A percentile compares a stretch with the other conserved stretches of the same genome.
Conservation (phyloP, 2,113 vertebrate species). For the Sinocyclocheilus rhinocerous region DNA sequence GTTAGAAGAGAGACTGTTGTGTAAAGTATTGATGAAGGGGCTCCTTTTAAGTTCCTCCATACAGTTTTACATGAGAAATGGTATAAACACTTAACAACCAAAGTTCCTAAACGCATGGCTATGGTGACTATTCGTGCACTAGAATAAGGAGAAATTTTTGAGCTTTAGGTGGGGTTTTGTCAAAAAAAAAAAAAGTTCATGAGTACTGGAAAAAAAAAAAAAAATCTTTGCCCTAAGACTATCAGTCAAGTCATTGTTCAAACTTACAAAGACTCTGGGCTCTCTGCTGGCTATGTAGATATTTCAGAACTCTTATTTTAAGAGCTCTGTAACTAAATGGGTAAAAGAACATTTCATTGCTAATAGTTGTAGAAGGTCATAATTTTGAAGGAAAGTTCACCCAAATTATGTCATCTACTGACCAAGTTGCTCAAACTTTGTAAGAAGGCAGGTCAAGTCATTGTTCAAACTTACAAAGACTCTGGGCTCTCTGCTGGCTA, state of each 20-base stretch:
- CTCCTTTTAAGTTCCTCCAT: background rate
- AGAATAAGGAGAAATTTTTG: background rate
- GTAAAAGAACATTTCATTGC: background rate
- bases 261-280: background rate
- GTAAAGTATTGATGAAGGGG: background rate
- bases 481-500: background rate
- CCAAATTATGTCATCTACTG: background rate
- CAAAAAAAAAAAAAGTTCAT: too few species aligned
- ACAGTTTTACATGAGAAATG: background rate
- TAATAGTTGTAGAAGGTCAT: background rate
- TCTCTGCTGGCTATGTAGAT: background rate
- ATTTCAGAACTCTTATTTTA: background rate
- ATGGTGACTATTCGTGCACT: background rate
- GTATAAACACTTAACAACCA: background rate
- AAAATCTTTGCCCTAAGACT: background rate
- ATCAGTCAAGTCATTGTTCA: background rate
- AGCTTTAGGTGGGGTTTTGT: background rate
- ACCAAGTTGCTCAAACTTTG: background rate
- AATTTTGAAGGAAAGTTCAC: background rate
- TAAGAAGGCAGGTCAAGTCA: background rate
- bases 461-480: too few species aligned
- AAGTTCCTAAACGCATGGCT: background rate
- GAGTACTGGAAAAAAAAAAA: background rate
- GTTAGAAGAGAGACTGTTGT: background rate
- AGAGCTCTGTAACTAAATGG: background rate